phyloP scores from a whole-genome alignment of 2,113 vertebrate species.

The Equus quagga region DNA sequence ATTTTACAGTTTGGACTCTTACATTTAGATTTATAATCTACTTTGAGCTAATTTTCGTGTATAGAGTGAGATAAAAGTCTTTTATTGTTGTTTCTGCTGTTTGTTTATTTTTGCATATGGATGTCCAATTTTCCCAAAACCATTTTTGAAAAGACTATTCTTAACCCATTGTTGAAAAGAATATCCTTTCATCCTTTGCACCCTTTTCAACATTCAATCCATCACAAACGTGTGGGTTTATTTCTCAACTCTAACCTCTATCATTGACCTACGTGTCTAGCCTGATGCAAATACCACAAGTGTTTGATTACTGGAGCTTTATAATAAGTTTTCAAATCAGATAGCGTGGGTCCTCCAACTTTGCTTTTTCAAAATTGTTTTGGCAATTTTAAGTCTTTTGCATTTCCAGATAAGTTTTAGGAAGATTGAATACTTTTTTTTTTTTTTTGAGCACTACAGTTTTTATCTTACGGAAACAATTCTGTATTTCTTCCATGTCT shows the following conservation, averaged over 20 bases:
- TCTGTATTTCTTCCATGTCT: not conserved
- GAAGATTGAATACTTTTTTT: not conserved
- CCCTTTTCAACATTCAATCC: conserved; percentile 12
- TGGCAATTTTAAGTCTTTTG: not conserved
- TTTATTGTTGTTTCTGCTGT: not conserved
- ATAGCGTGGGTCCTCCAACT: not conserved
- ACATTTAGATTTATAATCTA: not conserved
- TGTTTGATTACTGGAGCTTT: not conserved
- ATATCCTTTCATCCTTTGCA: not conserved
- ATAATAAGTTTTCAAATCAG: not conserved
- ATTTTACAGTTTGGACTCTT: not conserved
- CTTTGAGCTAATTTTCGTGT: not conserved
- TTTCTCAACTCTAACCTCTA: not conserved
- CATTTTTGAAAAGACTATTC: not conserved
- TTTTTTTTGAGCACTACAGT: not conserved
- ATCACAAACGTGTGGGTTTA: not conserved
- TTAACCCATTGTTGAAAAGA: not conserved
- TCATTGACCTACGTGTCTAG: not conserved
- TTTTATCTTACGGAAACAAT: not conserved
- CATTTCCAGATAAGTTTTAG: conserved; percentile 35
- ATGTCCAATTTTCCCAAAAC: not conserved
- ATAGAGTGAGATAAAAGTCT: not conserved
- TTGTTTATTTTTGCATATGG: not conserved
- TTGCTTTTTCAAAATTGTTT: conserved; percentile 10
- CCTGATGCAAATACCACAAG: not conserved